These are phyloP conservation scores for Oncorhynchus masou DNA, from an alignment of 2,113 vertebrate genomes.

Conservation along the genomic window DNA sequence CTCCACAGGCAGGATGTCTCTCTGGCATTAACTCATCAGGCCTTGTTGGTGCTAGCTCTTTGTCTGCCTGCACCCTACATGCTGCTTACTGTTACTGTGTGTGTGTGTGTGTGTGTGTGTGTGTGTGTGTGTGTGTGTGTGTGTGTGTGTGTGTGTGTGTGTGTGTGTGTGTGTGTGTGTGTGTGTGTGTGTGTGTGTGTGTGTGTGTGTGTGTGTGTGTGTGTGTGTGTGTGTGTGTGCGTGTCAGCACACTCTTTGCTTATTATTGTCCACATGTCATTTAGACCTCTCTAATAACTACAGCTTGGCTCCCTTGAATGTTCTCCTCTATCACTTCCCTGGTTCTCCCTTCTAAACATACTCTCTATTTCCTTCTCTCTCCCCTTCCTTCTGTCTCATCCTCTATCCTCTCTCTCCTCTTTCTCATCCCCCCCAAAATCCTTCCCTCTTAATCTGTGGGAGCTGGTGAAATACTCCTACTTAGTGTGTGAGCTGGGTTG, in stretches of 20 bases:
- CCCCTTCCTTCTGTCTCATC: background rate
- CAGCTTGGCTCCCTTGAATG: constrained; percentile 11
- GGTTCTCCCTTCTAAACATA: constrained; percentile 7
- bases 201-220: background rate
- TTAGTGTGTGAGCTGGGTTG: constrained; percentile 46
- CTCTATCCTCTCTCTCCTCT: background rate
- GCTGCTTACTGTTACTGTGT: background rate
- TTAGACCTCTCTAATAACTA: too few species aligned
- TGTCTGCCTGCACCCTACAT: constrained; percentile 8
- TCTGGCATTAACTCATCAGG: constrained; percentile 33
- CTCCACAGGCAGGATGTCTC: background rate
- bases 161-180: background rate
- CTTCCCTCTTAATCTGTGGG: constrained; percentile 41
- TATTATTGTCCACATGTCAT: too few species aligned
- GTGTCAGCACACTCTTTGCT: background rate
- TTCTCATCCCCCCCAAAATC: constrained; percentile 10
- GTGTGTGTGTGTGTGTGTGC: background rate
- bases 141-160: background rate
- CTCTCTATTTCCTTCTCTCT: constrained; percentile 19
- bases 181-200: background rate
- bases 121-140: background rate
- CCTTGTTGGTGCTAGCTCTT: constrained; percentile 25
- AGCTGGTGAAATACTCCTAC: constrained; percentile 54
- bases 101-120: background rate
- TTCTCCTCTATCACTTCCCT: constrained; percentile 17